Evolutionary conservation across 2,797 vertebrate genomes (phyloP).

Genomic region (Cyprinodon diabolis): DNA sequence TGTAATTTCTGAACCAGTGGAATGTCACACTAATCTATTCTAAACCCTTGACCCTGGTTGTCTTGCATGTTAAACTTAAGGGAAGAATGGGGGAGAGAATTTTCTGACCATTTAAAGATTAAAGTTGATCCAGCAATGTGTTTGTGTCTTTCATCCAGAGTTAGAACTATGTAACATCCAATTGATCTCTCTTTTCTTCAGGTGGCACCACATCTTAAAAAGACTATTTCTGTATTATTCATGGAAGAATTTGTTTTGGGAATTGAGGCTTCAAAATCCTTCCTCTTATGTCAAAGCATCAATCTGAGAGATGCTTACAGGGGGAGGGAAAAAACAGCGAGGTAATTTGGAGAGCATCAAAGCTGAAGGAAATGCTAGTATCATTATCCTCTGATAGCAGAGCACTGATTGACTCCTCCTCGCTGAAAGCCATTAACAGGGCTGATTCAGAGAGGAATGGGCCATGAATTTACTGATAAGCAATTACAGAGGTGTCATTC

Average conservation of each 20-base stretch:
- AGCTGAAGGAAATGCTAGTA: slow-evolving; percentile 44
- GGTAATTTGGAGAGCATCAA: slow-evolving; percentile 59
- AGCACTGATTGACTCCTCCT: slow-evolving; percentile 48
- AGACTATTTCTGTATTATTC: slow-evolving; percentile 58
- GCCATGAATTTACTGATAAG: slow-evolving; percentile 45
- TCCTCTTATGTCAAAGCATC: slow-evolving; percentile 45
- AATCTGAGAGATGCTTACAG: slow-evolving; percentile 34
- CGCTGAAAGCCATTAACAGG: slow-evolving; percentile 55
- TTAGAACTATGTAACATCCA: slow-evolving; percentile 16
- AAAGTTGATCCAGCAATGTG: slow-evolving; percentile 32
- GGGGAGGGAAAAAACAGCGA: slow-evolving; percentile 14
- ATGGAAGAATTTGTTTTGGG: slow-evolving; percentile 57
- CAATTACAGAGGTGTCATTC: slow-evolving; percentile 43
- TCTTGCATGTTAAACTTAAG: slow-evolving; percentile 2
- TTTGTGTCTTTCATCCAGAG: not conserved
- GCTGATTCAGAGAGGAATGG: slow-evolving; percentile 37
- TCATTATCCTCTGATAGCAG: slow-evolving; percentile 53
- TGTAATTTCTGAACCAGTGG: slow-evolving; percentile 27
- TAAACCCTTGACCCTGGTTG: slow-evolving; percentile 22
- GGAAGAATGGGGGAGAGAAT: slow-evolving; percentile 44
- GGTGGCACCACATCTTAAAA: slow-evolving; percentile 69
- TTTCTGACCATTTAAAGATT: slow-evolving; percentile 32
- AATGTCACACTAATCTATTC: slow-evolving; percentile 21
- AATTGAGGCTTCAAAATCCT: slow-evolving; percentile 47
- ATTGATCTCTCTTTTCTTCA: slow-evolving; percentile 29